Conservation (phyloP, 2,113 vertebrate species). For the Myotis yumanensis region DNA sequence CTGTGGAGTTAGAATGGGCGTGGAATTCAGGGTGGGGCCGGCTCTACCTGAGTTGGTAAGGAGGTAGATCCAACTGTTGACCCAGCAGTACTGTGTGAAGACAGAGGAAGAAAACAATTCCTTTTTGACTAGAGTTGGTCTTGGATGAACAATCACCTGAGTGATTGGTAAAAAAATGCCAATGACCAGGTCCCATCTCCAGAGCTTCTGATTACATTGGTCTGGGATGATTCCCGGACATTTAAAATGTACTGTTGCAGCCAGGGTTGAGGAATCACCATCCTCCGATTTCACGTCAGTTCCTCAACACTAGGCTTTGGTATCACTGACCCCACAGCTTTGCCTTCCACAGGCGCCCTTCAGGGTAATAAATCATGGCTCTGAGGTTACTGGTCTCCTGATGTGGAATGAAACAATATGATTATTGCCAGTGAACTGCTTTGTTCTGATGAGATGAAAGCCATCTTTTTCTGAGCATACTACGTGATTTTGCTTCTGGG, state of each 20-base stretch:
- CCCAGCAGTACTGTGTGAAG: background rate
- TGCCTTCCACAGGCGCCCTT: background rate
- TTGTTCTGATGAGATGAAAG: background rate
- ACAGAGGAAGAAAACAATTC: background rate
- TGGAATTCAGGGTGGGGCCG: background rate
- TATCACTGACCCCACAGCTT: background rate
- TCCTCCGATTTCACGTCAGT: background rate
- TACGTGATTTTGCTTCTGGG: slow-evolving; percentile 34
- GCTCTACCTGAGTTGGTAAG: background rate
- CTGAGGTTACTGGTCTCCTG: background rate
- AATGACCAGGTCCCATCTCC: background rate
- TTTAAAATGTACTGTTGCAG: background rate
- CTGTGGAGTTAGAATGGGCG: background rate
- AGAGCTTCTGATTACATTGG: background rate
- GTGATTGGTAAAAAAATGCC: background rate
- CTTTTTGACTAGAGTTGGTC: background rate
- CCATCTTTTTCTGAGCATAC: background rate
- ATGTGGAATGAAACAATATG: background rate
- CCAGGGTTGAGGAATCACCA: background rate
- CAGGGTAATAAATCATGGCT: background rate
- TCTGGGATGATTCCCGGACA: background rate
- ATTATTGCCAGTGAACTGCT: background rate
- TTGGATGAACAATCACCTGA: background rate
- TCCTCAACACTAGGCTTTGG: background rate
- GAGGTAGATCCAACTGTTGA: background rate